Base-by-base conservation (phyloP, 2,888 invertebrate species). In the Cenopis cana region DNA sequence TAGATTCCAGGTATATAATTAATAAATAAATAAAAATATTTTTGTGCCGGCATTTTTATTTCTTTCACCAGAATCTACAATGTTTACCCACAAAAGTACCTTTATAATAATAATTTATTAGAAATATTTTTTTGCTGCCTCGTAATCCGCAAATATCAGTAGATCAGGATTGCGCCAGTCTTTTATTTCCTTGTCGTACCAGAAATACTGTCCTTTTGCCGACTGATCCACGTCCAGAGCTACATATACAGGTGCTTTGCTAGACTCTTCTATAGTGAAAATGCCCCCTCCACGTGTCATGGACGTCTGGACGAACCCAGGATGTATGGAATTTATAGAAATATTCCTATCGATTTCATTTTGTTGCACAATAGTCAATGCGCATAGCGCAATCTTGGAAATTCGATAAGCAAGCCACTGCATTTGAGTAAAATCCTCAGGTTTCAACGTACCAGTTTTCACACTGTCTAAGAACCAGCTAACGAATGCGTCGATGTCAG, bases 171-270 rank as follows among this genome's bases (percentile, higher is more conserved):
- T 41, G 41, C 41, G 14, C 41, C 41, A 41, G 14, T 41, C 41
- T 18, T 36, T 46, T 24, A 29, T 24, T 29, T 60, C 24, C 18
- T 77, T 78, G 46, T 81, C 79, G 38, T 69, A 79, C 79, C 79
- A 81, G 41, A 80, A 73, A 57, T 76, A 81, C 65, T 76, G 76
- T 10, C 80, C 81, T 72, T 80, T 81, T 3, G 79, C n/a, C 0
- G 76, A 75, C 55, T 81, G 79, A n/a, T 78, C 77, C 9, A 75
- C 74, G 36, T 81, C 81, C 38, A 81, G 67, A 1, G 77, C 80
- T 49, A 81, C 73, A 69, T 77, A 80, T 1, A 76, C 75, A 0
- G 78, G 77, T 1, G 80, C 56, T 62, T 75, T 52, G 20, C 74
- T 60, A 0, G 79, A 64, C 38, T 79, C 75, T 29, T 78, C 77